Evolutionary conservation across 2,113 vertebrate genomes (phyloP).

Genomic region (Pachypanchax playfairii): DNA sequence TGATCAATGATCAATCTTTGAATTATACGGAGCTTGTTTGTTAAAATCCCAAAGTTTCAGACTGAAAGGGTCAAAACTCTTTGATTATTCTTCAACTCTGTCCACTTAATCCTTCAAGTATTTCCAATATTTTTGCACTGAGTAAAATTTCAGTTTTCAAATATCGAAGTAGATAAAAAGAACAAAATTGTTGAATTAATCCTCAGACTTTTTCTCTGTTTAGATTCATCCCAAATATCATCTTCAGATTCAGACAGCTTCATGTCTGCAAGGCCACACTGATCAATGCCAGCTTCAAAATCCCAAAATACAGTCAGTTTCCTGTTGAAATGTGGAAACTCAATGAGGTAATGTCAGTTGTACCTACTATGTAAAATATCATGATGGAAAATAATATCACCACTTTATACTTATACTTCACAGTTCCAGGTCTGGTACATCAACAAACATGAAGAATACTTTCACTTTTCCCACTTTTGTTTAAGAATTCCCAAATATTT

Average conservation of each 20-base stretch:
- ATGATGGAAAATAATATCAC: not conserved
- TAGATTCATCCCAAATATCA: not conserved
- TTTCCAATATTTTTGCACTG: not conserved
- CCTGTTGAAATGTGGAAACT: not conserved
- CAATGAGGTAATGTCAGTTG: not conserved
- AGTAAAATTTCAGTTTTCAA: too few species aligned
- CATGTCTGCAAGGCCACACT: not conserved
- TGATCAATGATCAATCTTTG: conserved; percentile 69
- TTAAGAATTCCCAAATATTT: too few species aligned
- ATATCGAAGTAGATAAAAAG: not conserved
- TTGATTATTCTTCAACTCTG: conserved; percentile 16
- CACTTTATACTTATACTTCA: too few species aligned
- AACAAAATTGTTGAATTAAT: too few species aligned
- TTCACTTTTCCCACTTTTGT: too few species aligned
- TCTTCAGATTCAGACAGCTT: not conserved
- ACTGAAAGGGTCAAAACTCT: conserved; percentile 22
- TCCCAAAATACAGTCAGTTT: not conserved
- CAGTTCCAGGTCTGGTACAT: too few species aligned
- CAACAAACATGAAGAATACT: too few species aligned
- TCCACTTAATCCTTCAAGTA: not conserved
- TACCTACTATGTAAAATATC: not conserved
- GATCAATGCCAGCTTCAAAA: not conserved
- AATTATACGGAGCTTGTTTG: conserved; percentile 58
- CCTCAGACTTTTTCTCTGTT: not conserved
- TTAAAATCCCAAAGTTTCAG: conserved; percentile 49